A percentile compares a stretch with the other conserved stretches of the same genome.
Evolutionary conservation across 2,888 invertebrate species (phyloP).

Genomic region (Dione juno): DNA sequence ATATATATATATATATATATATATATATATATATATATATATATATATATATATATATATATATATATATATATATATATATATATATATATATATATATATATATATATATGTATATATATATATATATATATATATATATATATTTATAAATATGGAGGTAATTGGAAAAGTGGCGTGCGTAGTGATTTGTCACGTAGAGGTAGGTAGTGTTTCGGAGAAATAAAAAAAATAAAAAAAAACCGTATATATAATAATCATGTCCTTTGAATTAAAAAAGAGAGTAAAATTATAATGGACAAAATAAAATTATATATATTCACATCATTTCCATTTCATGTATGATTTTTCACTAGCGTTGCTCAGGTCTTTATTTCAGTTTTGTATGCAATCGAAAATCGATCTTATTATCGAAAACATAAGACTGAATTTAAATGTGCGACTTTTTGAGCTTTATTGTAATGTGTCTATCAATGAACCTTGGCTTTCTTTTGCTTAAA

Average conservation of each 20-base stretch:
- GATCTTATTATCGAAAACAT: background rate
- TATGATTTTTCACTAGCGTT: background rate
- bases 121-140: background rate
- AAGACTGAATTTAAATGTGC: conserved; percentile 9
- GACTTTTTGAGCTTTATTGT: conserved; percentile 14
- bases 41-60: background rate
- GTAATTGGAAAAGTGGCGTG: background rate
- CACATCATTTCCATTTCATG: background rate
- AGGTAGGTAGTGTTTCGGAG: background rate
- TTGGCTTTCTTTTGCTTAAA: background rate
- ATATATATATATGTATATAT: background rate
- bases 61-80: background rate
- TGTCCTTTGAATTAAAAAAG: too few species aligned
- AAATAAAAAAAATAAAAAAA: too few species aligned
- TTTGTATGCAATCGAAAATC: background rate
- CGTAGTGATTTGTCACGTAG: background rate
- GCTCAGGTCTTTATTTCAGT: background rate
- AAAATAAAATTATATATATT: background rate
- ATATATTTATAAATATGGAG: background rate
- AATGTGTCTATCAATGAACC: conserved; percentile 16
- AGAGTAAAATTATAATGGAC: background rate
- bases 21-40: background rate
- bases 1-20: background rate
- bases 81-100: background rate
- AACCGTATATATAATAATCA: too few species aligned